Evolutionary conservation across 2,113 vertebrate species (phyloP), one percentile per base, ranked within the genome.

Genomic region (Dendrocopos noguchii): DNA sequence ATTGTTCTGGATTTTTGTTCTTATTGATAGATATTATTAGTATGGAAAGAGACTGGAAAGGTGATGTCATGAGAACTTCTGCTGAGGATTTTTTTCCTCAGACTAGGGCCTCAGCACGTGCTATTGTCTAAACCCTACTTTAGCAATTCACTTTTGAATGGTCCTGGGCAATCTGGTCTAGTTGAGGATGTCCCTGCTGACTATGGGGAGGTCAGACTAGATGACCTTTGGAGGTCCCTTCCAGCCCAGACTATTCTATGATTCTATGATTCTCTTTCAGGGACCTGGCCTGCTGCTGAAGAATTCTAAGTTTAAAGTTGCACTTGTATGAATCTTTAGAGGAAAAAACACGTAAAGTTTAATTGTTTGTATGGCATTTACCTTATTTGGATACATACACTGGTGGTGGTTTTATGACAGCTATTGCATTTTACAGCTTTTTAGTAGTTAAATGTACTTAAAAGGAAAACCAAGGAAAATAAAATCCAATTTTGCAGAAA

Each of bases 401-500:
- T 21, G 59, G 9, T 57, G 21, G 17, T 52, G 25, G 66, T 84
- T 78, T 78, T 33, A 34, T 61, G 70, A 22, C 1, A 2, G 17
- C 4, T 74, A 8, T 44, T 78, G 15, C 55, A 47, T 39, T 83
- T 92, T 57, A 27, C 44, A 22, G 56, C 53, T 92, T 84, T 86
- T n/a, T 42, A 74, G 46, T 20, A 55, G 22, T 22, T 78, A 77
- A 71, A 80, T 47, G 16, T 53, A 53, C 28, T 92, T 77, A 56
- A 70, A 92, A 83, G 20, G 15, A 91, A 83, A 84, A 84, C 57
- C 18, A 66, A 70, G 27, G 27, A 28, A 67, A 85, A 80, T 89
- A 84, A 36, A 83, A 21, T 72, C 42, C 0, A 2, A 86, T 91
- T 91, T 82, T 94, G 85, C 91, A 91, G 91, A 95, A 95, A 94